Conservation (phyloP, 1,140 invertebrate species). For the Apis dorsata region DNA sequence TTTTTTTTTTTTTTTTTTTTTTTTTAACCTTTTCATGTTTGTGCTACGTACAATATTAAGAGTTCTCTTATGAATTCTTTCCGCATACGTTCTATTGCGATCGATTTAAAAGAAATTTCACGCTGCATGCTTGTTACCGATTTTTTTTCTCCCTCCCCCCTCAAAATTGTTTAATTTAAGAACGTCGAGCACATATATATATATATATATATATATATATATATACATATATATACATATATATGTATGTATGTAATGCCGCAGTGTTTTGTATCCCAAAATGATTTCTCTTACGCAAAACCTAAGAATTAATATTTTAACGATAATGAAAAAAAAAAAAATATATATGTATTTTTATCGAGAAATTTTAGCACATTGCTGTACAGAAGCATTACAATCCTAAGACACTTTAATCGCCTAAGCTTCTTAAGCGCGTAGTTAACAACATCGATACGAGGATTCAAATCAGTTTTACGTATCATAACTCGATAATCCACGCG, state of each 20-base stretch:
- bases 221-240: no score
- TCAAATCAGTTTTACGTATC: constrained; percentile 28
- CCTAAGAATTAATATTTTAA: constrained; percentile 39
- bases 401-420: constrained; percentile 33
- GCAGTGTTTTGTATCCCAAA: constrained; percentile 14
- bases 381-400: constrained; percentile 43
- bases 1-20: constrained; percentile 8
- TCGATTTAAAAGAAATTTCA: neutral
- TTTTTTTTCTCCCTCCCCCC: constrained; percentile 8
- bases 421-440: constrained; percentile 30
- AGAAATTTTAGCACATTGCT: constrained; percentile 33
- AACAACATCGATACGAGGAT: constrained; percentile 5
- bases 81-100: constrained; percentile 17
- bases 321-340: neutral
- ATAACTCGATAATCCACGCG: constrained; percentile 12
- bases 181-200: constrained; percentile 11
- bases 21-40: neutral
- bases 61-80: constrained; percentile 6
- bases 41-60: constrained; percentile 10
- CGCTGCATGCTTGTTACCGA: constrained; percentile 3
- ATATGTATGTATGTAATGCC: neutral
- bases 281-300: constrained; percentile 17
- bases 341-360: constrained; percentile 47
- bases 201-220: no score
- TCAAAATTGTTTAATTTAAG: constrained; percentile 31